phyloP scores from a whole-genome alignment of 2,113 vertebrate genomes.

The Protomyctophum bolini region DNA sequence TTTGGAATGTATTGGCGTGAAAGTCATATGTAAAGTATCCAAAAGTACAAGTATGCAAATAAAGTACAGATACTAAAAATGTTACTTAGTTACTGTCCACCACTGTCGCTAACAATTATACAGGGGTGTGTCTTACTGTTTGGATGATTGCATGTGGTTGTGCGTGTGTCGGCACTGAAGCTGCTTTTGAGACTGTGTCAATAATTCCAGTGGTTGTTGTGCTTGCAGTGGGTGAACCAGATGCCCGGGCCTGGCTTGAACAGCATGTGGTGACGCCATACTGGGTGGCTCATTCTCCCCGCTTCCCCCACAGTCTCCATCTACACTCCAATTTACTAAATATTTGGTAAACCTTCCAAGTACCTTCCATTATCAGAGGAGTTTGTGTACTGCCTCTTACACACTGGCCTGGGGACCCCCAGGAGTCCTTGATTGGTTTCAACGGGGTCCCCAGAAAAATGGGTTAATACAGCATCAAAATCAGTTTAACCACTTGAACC shows the following conservation, averaged over 20 bases:
- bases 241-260: conserved; percentile 89
- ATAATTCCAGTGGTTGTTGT: conserved; percentile 14
- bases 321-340: conserved; percentile 94
- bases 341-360: conserved; percentile 82
- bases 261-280: conserved; percentile 91
- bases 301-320: conserved; percentile 91
- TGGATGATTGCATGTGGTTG: conserved; percentile 43
- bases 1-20: too few relatives aligned
- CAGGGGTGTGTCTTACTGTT: not conserved
- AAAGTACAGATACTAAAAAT: too few relatives aligned
- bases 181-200: not conserved
- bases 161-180: not conserved
- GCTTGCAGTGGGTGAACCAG: conserved; percentile 81
- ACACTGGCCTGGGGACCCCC: too few relatives aligned
- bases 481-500: too few relatives aligned
- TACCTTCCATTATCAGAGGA: not conserved
- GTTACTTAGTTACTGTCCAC: too few relatives aligned
- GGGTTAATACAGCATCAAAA: too few relatives aligned
- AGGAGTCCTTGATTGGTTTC: too few relatives aligned
- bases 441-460: too few relatives aligned
- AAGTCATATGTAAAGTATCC: too few relatives aligned
- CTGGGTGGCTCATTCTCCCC: conserved; percentile 85
- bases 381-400: too few relatives aligned
- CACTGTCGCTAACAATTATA: too few relatives aligned
- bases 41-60: too few relatives aligned